phyloP scores from a whole-genome alignment of 92 coral and sea anemone species.

The Porites rus region DNA sequence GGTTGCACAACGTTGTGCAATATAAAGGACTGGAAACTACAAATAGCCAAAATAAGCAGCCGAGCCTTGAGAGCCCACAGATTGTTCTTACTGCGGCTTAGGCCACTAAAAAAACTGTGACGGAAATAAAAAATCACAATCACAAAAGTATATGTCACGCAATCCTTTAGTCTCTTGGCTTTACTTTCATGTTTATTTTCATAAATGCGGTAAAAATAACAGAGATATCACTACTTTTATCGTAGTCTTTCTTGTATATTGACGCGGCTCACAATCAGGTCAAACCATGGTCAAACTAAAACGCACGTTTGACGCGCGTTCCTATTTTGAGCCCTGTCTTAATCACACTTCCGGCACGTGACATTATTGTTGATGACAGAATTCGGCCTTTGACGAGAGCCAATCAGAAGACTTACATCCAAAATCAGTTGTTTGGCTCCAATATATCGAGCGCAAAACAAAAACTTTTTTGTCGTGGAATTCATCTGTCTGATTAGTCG shows the following conservation, averaged over 20 bases:
- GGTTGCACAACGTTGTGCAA: constrained; percentile 68
- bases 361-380: constrained; percentile 62
- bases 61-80: background rate
- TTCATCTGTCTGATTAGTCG: constrained; percentile 27
- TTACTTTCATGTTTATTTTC: background rate
- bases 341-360: constrained; percentile 80
- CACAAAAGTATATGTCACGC: background rate
- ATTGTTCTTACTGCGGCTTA: background rate
- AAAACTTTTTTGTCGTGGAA: constrained; percentile 15
- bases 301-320: constrained; percentile 14
- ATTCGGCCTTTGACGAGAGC: constrained; percentile 50
- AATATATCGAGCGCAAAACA: constrained; percentile 65
- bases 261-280: background rate
- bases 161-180: background rate
- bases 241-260: background rate
- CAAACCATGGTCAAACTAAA: background rate
- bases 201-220: background rate
- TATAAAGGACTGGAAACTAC: constrained; percentile 36
- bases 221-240: background rate
- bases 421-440: constrained; percentile 75
- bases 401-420: constrained; percentile 64
- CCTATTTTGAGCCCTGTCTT: constrained; percentile 28
- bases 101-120: background rate
- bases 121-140: background rate
- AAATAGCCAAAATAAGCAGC: background rate